These are phyloP conservation scores for Cichladusa arquata DNA, from an alignment of 2,113 vertebrate species.

Conservation along the genomic window DNA sequence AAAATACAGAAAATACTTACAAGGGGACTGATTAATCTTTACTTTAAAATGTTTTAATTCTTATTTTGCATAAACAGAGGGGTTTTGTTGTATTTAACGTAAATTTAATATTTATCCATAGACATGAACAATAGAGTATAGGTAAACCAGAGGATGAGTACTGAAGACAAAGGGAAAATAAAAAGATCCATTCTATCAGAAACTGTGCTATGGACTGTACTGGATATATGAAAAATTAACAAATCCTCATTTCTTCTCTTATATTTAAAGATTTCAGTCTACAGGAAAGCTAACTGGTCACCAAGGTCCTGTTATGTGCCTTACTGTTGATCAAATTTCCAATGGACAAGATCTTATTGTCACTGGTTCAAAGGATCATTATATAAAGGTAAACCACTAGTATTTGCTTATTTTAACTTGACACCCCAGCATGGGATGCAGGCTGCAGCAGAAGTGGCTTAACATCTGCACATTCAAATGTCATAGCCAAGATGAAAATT, in stretches of 20 bases:
- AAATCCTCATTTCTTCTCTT: not conserved
- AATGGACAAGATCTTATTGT: constrained; percentile 92
- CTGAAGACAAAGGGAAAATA: not conserved
- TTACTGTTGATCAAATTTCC: constrained; percentile 86
- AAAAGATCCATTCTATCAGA: not conserved
- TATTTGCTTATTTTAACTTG: not conserved
- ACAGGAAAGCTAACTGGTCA: constrained; percentile 96
- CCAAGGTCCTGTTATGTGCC: constrained; percentile 91
- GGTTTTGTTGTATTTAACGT: not conserved
- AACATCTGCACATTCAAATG: not conserved
- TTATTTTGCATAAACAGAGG: not conserved
- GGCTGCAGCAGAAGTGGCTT: not conserved
- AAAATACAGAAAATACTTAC: not conserved
- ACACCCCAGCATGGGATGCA: not conserved
- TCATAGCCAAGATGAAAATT: not conserved
- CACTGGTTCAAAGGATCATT: constrained; percentile 97
- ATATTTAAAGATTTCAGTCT: constrained; percentile 86
- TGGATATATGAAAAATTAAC: not conserved
- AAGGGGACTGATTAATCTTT: not conserved
- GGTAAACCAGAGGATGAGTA: not conserved
- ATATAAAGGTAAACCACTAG: constrained; percentile 82
- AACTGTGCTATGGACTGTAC: not conserved
- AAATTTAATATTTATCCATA: not conserved
- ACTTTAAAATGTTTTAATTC: not conserved
- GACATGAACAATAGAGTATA: not conserved